phyloP scores from a whole-genome alignment of 2,113 vertebrate species.

The Eretmodus cyanostictus region DNA sequence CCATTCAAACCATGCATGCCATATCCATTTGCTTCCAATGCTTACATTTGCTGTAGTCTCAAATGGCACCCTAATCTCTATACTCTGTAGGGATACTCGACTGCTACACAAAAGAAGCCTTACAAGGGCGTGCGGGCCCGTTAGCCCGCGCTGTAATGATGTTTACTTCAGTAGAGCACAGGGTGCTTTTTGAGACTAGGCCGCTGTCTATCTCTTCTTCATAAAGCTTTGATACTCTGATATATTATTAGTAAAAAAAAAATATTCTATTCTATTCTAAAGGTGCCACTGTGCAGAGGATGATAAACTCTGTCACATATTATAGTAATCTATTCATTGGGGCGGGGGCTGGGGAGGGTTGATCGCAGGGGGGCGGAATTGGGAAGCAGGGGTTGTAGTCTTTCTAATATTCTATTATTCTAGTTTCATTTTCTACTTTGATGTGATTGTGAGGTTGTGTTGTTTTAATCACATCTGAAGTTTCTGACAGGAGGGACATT shows the following conservation, averaged over 20 bases:
- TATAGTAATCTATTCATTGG: constrained; percentile 51
- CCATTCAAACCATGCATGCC: constrained; percentile 58
- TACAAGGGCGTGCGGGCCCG: constrained; percentile 1
- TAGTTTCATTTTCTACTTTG: constrained; percentile 63
- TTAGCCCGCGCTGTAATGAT: constrained; percentile 31
- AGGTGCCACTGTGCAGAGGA: constrained; percentile 68
- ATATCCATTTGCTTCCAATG: constrained; percentile 60
- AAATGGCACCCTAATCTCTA: constrained; percentile 50
- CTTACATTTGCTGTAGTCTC: constrained; percentile 45
- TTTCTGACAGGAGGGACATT: constrained; percentile 22
- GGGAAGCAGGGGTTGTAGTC: constrained; percentile 43
- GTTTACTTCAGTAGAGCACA: constrained; percentile 44
- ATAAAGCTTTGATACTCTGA: constrained; percentile 61
- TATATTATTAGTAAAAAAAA: constrained; percentile 60
- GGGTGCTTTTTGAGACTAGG: constrained; percentile 53
- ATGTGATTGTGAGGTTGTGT: constrained; percentile 61
- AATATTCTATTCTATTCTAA: constrained; percentile 49
- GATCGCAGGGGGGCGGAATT: constrained; percentile 18
- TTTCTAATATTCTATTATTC: constrained; percentile 64
- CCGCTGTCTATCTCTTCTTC: constrained; percentile 34
- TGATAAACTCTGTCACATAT: constrained; percentile 56
- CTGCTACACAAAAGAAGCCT: constrained; percentile 45
- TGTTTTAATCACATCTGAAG: constrained; percentile 46
- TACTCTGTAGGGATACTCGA: constrained; percentile 14
- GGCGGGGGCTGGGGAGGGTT: neutral